Evolutionary conservation across 2,797 vertebrate species (phyloP), one percentile per base, ranked within the genome.

Genomic region (Pangasius macronema): DNA sequence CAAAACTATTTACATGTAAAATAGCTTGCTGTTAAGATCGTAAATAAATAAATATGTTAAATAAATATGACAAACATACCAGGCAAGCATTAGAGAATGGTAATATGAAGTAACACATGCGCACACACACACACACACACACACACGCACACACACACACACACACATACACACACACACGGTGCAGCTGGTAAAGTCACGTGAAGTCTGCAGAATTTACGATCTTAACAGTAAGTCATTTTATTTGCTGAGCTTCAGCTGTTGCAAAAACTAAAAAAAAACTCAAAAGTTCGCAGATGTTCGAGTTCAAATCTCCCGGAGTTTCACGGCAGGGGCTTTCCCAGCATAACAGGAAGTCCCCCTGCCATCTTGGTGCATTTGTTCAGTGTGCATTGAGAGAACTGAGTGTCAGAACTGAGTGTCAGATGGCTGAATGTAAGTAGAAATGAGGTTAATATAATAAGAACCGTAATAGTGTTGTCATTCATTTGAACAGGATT

Each of bases 261-360:
- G 85, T 70, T 16, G 22, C 49, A 30, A 82, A 70, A 57, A 46
- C 33, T 80, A 36, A 22, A 30, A 11, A 1, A 61, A 39, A 59
- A 24, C n/a, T n/a, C n/a, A 9, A 20, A 77, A 49, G 3, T 13
- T 16, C 9, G 16, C 80, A 83, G 84, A 85, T 65, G 83, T 85
- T 86, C 33, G 0, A 67, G 81, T 75, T 85, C 18, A 57, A 33
- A 73, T 67, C 53, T 75, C 55, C 42, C 61, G 14, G 36, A 76
- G 68, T 77, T 75, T 82, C 42, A 67, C n/a, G 49, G n/a, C 36
- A 27, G 87, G 87, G 87, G 53, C 4, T 85, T 86, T 68, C 87
- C 87, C 84, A 30, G 11, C 16, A n/a, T 30, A 16, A 70, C 87
- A 83, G 84, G 80, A 88, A 83, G 63, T 88, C 83, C 87, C 87